Conservation (phyloP, 2,797 vertebrate species). For the Mormyrops attenuatus region DNA sequence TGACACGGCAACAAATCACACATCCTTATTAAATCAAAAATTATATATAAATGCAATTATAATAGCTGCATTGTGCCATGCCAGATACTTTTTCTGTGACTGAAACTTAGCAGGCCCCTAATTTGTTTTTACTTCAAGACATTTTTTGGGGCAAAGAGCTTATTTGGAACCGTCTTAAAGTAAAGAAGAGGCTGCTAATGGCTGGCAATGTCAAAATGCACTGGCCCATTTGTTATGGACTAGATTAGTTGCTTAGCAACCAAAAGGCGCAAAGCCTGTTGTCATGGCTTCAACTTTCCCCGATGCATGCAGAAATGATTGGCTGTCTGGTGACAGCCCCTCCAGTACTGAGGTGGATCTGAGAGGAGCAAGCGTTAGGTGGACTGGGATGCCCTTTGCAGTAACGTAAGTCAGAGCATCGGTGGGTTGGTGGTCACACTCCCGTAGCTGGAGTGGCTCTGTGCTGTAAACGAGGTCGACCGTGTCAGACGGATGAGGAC, state of each 20-base stretch:
- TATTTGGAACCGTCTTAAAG: constrained; percentile 22
- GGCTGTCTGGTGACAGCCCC: constrained; percentile 33
- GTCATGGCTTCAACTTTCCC: constrained; percentile 49
- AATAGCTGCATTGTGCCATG: background rate
- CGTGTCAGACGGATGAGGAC: background rate
- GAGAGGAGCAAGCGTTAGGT: constrained; percentile 15
- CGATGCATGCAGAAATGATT: constrained; percentile 40
- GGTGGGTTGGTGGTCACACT: background rate
- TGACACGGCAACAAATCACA: background rate
- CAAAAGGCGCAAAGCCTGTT: constrained; percentile 48
- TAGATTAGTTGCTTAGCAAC: constrained; percentile 63
- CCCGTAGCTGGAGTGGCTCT: background rate
- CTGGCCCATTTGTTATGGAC: constrained; percentile 34
- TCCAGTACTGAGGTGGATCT: constrained; percentile 2
- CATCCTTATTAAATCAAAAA: background rate
- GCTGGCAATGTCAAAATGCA: constrained; percentile 40
- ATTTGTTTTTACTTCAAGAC: background rate
- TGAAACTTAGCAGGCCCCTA: background rate
- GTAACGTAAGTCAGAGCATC: background rate
- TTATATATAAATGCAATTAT: background rate
- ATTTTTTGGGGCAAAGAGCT: background rate
- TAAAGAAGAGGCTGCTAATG: constrained; percentile 46
- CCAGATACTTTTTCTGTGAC: background rate
- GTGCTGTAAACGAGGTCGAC: background rate
- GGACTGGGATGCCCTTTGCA: background rate